Conservation (phyloP, 2,888 invertebrate species). For the Rhagonycha fulva region DNA sequence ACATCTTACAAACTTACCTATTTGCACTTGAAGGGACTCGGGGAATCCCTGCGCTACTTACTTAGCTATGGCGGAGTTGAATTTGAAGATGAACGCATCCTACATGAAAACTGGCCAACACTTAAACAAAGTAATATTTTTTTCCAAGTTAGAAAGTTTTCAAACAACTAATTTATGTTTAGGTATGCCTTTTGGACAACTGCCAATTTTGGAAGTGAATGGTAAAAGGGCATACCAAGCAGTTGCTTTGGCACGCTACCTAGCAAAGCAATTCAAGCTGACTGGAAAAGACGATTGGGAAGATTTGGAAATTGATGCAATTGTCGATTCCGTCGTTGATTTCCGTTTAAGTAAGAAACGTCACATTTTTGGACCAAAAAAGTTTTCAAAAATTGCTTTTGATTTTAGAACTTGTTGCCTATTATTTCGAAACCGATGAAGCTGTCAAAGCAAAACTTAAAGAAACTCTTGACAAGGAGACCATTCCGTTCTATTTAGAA, state of each 20-base stretch:
- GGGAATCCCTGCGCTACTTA: conserved; percentile 66
- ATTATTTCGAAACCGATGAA: no score
- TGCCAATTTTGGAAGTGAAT: conserved; percentile 66
- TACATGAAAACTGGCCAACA: conserved; percentile 48
- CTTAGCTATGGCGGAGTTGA: conserved; percentile 64
- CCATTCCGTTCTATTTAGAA: no score
- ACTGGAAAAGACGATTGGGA: no score
- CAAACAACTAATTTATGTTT: conserved; percentile 24
- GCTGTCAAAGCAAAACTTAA: no score
- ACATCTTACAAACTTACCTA: conserved; percentile 63
- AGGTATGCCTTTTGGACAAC: conserved; percentile 67
- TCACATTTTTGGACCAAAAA: no score
- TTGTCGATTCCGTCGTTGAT: no score
- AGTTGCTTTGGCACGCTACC: conserved; percentile 54
- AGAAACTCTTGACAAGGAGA: no score
- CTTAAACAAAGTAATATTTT: conserved; percentile 43
- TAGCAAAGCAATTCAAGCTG: no score
- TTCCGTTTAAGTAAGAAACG: no score
- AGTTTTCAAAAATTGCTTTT: no score
- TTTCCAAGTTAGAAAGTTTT: not conserved
- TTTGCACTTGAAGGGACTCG: conserved; percentile 65
- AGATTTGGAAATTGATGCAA: no score
- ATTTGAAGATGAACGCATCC: conserved; percentile 65
- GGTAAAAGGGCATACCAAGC: conserved; percentile 66
- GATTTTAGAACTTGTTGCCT: no score